A percentile compares a stretch with the other conserved stretches of the same genome.
phyloP scores from a whole-genome alignment of 2,888 invertebrate species.

The Acrobasis repandana region DNA sequence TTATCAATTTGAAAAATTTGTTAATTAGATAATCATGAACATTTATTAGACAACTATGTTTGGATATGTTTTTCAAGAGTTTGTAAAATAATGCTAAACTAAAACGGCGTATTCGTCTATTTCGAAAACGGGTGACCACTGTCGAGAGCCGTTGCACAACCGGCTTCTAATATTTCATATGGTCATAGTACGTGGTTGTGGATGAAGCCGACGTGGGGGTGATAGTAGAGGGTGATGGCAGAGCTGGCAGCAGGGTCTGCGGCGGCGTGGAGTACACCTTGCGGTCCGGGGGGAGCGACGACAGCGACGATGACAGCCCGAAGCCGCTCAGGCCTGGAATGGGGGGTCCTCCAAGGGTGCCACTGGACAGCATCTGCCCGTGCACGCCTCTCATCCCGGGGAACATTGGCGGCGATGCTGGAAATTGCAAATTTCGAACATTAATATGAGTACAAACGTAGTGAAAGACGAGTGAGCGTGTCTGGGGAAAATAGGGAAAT shows the following conservation, averaged over 20 bases:
- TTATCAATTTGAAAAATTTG: no score
- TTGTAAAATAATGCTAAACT: no score
- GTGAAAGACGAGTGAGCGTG: no score
- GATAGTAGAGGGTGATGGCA: conserved; percentile 65
- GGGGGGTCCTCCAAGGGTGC: conserved; percentile 49
- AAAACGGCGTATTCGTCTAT: no score
- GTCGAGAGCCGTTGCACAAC: background rate
- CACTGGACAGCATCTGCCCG: conserved; percentile 68
- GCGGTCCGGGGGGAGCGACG: conserved; percentile 79
- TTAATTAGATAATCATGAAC: no score
- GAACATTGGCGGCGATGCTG: conserved; percentile 69
- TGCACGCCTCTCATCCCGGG: conserved; percentile 71
- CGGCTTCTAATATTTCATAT: conserved; percentile 21
- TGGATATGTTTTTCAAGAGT: no score
- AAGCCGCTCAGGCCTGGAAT: conserved; percentile 64
- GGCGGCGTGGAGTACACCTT: conserved; percentile 82
- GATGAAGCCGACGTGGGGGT: conserved; percentile 71
- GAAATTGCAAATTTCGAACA: conserved; percentile 26
- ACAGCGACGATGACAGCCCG: conserved; percentile 65
- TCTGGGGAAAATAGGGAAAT: no score
- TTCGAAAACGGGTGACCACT: no score
- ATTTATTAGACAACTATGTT: no score
- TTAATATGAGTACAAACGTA: background rate
- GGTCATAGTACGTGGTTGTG: conserved; percentile 59
- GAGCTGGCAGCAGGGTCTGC: conserved; percentile 79